These are phyloP conservation scores for Meloidogyne floridensis DNA, from an alignment of 1,140 invertebrate genomes.

Conservation along the genomic window DNA sequence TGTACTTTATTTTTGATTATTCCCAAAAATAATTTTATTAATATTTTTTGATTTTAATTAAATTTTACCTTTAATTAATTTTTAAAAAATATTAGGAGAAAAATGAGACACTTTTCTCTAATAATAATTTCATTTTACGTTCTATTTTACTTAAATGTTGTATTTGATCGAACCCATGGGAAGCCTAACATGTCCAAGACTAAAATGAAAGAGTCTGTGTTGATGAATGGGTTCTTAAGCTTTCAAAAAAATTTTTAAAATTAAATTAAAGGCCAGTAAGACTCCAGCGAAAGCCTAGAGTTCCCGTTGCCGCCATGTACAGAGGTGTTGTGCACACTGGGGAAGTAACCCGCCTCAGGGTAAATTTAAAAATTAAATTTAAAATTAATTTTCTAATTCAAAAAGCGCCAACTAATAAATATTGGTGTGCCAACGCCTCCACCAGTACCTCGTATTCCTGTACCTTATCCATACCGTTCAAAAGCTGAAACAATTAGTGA, in stretches of 20 bases:
- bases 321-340: not conserved
- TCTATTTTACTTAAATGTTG: not conserved
- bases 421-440: conserved; percentile 20
- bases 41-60: too few species aligned
- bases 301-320: not conserved
- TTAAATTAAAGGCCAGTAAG: not conserved
- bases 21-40: not conserved
- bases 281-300: not conserved
- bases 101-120: not conserved
- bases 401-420: conserved; percentile 1
- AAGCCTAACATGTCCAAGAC: not conserved
- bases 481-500: conserved; percentile 12
- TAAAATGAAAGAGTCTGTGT: not conserved
- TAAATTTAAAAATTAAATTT: not conserved
- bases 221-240: not conserved
- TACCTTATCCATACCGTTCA: not conserved
- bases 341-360: not conserved
- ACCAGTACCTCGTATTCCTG: conserved; percentile 16
- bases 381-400: not conserved
- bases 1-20: not conserved
- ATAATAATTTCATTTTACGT: not conserved
- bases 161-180: not conserved
- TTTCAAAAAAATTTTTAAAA: not conserved
- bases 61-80: too few species aligned
- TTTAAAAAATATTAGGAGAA: not conserved